Evolutionary conservation across 2,113 vertebrate species (phyloP).

Genomic region (Tiliqua scincoides): DNA sequence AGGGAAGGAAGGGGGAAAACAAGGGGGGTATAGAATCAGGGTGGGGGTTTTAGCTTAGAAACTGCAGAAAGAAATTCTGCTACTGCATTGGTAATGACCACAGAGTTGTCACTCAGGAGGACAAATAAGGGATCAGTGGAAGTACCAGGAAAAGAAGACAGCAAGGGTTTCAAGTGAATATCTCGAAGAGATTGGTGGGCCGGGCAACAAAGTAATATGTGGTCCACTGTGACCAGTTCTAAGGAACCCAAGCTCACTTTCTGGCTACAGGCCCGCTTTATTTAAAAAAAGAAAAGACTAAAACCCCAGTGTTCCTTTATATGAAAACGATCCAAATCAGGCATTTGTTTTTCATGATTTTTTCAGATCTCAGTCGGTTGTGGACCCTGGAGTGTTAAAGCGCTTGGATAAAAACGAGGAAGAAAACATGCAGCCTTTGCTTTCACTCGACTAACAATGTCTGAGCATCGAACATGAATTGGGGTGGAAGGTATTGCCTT

Average conservation of each 20-base stretch:
- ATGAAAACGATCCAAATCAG: neutral
- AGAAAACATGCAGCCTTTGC: slow-evolving; percentile 97
- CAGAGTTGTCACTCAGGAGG: too few species aligned
- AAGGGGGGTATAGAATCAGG: too few species aligned
- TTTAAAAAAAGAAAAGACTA: slow-evolving; percentile 9
- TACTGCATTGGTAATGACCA: too few species aligned
- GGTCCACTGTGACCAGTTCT: too few species aligned
- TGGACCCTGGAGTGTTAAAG: slow-evolving; percentile 94
- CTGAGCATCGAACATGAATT: slow-evolving; percentile 50
- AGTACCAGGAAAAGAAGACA: too few species aligned
- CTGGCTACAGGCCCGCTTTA: neutral
- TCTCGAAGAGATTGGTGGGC: too few species aligned
- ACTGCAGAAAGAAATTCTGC: too few species aligned
- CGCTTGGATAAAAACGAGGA: slow-evolving; percentile 92
- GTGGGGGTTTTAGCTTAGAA: too few species aligned
- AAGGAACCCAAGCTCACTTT: neutral
- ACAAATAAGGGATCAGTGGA: too few species aligned
- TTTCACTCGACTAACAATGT: slow-evolving; percentile 90
- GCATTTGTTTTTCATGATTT: slow-evolving; percentile 27
- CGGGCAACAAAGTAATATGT: too few species aligned
- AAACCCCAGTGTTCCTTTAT: neutral
- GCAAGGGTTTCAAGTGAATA: too few species aligned
- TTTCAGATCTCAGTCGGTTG: slow-evolving; percentile 94
- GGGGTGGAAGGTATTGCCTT: slow-evolving; percentile 67
- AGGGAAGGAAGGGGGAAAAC: too few species aligned